A percentile compares a stretch with the other conserved stretches of the same genome.
These are phyloP conservation scores for Myotis brandtii DNA, from an alignment of 2,113 vertebrate species.

Conservation along the genomic window DNA sequence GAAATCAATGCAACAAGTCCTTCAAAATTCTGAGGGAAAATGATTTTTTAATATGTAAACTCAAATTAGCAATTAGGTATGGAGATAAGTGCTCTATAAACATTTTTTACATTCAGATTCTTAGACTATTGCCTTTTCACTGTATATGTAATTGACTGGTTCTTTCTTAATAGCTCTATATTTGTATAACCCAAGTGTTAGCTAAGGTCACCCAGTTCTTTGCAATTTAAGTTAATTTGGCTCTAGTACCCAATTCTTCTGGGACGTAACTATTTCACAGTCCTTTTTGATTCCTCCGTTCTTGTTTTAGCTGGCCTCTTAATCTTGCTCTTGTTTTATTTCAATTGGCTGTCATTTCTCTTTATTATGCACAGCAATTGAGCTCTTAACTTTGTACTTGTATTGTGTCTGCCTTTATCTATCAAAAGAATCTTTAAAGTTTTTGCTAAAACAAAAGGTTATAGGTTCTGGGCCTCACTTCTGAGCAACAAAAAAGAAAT, in stretches of 20 bases:
- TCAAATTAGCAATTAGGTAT: background rate
- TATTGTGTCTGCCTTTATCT: slow-evolving; percentile 32
- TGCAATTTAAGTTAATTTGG: background rate
- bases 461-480: background rate
- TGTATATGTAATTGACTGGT: background rate
- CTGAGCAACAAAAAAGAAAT: slow-evolving; percentile 17
- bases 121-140: background rate
- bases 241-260: background rate
- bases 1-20: background rate
- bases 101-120: background rate
- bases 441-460: slow-evolving; percentile 62
- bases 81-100: background rate
- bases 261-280: background rate
- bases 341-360: background rate
- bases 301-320: background rate
- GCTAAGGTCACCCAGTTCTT: background rate
- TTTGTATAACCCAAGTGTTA: background rate
- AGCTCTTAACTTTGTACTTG: background rate
- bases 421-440: slow-evolving; percentile 71
- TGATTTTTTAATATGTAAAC: background rate
- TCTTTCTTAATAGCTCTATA: background rate
- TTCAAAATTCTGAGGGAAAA: background rate
- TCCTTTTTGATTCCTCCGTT: background rate
- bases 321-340: background rate
- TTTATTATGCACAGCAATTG: slow-evolving; percentile 15